Evolutionary conservation across 2,888 invertebrate genomes (phyloP).

Genomic region (Lissonota sp.): DNA sequence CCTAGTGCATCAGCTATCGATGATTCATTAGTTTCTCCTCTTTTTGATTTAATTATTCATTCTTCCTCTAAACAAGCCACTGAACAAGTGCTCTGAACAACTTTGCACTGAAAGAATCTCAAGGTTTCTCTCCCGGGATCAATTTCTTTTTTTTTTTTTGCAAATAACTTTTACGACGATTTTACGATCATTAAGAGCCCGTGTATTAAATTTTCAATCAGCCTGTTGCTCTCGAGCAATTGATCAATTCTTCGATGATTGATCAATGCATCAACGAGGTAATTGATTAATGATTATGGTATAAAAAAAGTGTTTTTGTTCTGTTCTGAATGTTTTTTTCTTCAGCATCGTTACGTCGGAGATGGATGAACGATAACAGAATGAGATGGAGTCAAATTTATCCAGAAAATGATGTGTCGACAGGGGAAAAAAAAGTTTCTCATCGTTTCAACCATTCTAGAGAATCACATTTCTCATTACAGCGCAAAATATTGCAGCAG

Average conservation of each 20-base stretch:
- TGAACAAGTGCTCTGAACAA: constrained; percentile 22
- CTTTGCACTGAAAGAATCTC: constrained; percentile 27
- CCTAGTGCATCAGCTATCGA: constrained; percentile 27
- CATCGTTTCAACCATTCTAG: neutral
- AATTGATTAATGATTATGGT: constrained; percentile 12
- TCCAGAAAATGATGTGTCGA: constrained; percentile 15
- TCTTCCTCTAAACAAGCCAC: constrained; percentile 3
- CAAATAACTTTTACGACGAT: neutral
- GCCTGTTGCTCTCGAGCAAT: too few species aligned
- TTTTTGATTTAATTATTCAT: constrained; percentile 1
- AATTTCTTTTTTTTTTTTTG: constrained; percentile 50
- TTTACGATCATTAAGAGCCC: neutral
- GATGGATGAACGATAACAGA: neutral
- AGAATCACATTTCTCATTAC: constrained; percentile 11
- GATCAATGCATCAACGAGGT: too few species aligned
- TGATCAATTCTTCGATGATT: too few species aligned
- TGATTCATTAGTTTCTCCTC: constrained; percentile 33
- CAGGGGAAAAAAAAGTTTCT: constrained; percentile 21
- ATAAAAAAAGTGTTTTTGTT: too few species aligned
- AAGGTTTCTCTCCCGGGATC: constrained; percentile 24
- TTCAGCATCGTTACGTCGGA: neutral
- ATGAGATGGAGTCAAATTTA: constrained; percentile 35
- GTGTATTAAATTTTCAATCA: constrained; percentile 15
- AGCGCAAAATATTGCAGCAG: constrained; percentile 51
- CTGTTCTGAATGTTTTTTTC: too few species aligned